Percentiles rank a stretch among this genome's conserved stretches.
phyloP scores from a whole-genome alignment of 1,140 invertebrate species.

The Hycleus phaleratus region DNA sequence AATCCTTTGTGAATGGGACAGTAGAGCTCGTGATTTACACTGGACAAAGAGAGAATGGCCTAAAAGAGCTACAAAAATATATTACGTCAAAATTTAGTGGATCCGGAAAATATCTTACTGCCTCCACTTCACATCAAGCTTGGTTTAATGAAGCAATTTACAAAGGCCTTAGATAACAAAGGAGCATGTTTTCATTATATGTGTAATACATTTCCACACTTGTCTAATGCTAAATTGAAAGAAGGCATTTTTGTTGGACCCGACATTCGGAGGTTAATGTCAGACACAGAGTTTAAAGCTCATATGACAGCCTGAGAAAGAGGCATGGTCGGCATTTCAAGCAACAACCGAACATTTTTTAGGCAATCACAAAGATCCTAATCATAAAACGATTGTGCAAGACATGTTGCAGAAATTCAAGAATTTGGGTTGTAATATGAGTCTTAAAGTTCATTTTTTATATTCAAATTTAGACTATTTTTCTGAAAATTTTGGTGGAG shows the following conservation, averaged over 20 bases:
- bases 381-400: constrained; percentile 22
- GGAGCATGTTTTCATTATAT: constrained; percentile 31
- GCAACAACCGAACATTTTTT: constrained; percentile 11
- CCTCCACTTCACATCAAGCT: constrained; percentile 39
- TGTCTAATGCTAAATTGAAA: constrained; percentile 25
- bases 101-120: constrained; percentile 32
- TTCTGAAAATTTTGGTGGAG: constrained; percentile 26
- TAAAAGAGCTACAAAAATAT: constrained; percentile 30
- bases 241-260: constrained; percentile 30
- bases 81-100: constrained; percentile 29
- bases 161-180: constrained; percentile 35
- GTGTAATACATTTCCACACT: constrained; percentile 22
- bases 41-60: constrained; percentile 20
- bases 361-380: constrained; percentile 12
- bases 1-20: constrained; percentile 35
- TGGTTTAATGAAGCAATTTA: constrained; percentile 38
- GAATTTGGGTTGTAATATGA: constrained; percentile 11
- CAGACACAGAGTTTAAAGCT: constrained; percentile 15
- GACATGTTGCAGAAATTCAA: constrained; percentile 9
- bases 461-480: constrained; percentile 30
- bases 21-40: constrained; percentile 22
- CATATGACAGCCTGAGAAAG: constrained; percentile 16
- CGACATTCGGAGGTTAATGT: constrained; percentile 25
- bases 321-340: constrained; percentile 14
- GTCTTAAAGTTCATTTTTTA: constrained; percentile 35